These are phyloP conservation scores for Petaurus breviceps DNA, from an alignment of 2,113 vertebrate species.

Conservation along the genomic window DNA sequence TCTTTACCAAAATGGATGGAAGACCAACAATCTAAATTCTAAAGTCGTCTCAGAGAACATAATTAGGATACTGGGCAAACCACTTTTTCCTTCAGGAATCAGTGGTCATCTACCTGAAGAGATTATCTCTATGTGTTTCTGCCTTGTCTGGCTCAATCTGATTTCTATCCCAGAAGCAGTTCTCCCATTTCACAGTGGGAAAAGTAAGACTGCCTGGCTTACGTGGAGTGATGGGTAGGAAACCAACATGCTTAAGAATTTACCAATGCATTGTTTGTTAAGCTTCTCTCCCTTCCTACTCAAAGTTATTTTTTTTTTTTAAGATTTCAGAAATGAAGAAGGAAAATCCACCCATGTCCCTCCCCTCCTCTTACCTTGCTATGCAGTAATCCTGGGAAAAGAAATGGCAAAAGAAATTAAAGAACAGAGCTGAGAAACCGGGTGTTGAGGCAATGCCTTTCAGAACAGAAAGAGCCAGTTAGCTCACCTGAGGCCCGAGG, in stretches of 20 bases:
- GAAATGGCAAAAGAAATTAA: slow-evolving; percentile 36
- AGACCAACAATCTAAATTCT: background rate
- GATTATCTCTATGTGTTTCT: background rate
- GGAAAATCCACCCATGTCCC: background rate
- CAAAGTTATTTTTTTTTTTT: background rate
- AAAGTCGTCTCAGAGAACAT: background rate
- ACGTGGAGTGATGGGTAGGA: fast-evolving
- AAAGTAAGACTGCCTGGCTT: background rate
- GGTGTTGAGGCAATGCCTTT: background rate
- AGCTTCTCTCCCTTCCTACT: background rate
- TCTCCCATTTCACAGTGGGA: background rate
- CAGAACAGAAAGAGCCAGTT: slow-evolving; percentile 42
- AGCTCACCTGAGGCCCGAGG: slow-evolving; percentile 66
- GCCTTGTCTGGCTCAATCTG: background rate
- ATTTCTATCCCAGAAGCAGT: background rate
- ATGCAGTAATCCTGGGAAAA: slow-evolving; percentile 50
- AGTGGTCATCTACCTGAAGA: background rate
- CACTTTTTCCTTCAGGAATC: background rate
- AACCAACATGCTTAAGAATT: background rate
- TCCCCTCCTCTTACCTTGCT: slow-evolving; percentile 81
- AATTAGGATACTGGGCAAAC: slow-evolving; percentile 16
- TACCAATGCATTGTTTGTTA: background rate
- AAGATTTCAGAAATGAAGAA: background rate
- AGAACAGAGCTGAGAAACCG: slow-evolving; percentile 30
- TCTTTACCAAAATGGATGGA: background rate